A percentile compares a stretch with the other conserved stretches of the same genome.
Conservation (phyloP, 2,797 vertebrate genomes). For the Arnoldichthys spilopterus region DNA sequence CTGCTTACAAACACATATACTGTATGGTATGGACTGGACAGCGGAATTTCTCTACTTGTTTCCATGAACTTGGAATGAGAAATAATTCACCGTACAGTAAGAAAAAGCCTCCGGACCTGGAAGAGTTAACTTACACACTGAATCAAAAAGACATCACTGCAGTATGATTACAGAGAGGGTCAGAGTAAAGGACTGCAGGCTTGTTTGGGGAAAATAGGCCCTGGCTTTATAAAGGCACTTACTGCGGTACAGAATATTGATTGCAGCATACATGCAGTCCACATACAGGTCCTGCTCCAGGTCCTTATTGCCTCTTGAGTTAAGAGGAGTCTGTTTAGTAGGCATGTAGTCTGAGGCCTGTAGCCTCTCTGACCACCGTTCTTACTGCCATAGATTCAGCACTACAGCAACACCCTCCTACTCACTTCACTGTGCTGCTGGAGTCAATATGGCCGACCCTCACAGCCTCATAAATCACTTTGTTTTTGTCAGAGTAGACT, state of each 20-base stretch:
- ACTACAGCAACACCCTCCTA: constrained; percentile 4
- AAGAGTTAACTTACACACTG: neutral
- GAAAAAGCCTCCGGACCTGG: neutral
- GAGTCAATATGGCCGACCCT: constrained; percentile 21
- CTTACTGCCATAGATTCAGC: constrained; percentile 32
- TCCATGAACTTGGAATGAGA: neutral
- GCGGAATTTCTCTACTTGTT: too few species aligned
- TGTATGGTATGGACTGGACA: too few species aligned
- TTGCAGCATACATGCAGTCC: neutral
- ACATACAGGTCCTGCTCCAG: neutral
- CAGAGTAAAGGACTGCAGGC: too few species aligned
- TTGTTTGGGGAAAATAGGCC: neutral
- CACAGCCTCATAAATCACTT: constrained; percentile 40
- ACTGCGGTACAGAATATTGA: neutral
- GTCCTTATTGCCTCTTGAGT: neutral
- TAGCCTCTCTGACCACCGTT: constrained; percentile 10
- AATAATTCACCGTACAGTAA: neutral
- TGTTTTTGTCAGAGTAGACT: constrained; percentile 38
- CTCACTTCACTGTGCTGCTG: constrained; percentile 9
- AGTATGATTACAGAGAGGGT: neutral
- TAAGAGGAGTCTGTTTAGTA: constrained; percentile 17
- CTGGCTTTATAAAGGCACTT: neutral
- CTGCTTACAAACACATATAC: too few species aligned
- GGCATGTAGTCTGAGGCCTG: neutral
- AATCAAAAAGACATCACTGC: neutral